These are phyloP conservation scores for Helicoverpa assulta DNA, from an alignment of 2,888 invertebrate genomes.

Conservation along the genomic window DNA sequence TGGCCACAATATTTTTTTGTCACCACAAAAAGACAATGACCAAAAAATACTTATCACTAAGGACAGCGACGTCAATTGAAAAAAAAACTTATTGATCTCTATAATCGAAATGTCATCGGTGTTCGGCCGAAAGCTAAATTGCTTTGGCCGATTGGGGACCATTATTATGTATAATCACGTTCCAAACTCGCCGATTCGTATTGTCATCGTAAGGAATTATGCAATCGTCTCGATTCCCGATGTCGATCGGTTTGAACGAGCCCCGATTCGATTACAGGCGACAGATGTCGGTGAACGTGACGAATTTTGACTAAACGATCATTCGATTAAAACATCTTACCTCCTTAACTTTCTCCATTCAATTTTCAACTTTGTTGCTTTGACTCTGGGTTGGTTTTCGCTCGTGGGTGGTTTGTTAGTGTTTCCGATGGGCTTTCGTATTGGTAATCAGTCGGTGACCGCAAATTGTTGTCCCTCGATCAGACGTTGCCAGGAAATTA, in stretches of 20 bases:
- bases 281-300: constrained; percentile 90
- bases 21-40: constrained; percentile 60
- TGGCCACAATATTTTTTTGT: constrained; percentile 40
- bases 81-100: constrained; percentile 73
- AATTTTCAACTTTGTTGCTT: constrained; percentile 54
- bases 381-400: constrained; percentile 61
- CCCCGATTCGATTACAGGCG: constrained; percentile 87
- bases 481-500: constrained; percentile 89
- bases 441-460: constrained; percentile 89
- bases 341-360: constrained; percentile 26
- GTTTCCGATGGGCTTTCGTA: constrained; percentile 79
- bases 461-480: constrained; percentile 90
- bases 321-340: constrained; percentile 68
- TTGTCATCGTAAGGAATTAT: constrained; percentile 89
- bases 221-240: constrained; percentile 83
- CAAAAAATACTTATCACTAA: constrained; percentile 62
- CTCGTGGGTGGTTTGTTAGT: constrained; percentile 59
- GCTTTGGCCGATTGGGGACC: constrained; percentile 76
- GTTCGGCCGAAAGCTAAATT: constrained; percentile 78
- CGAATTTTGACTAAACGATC: constrained; percentile 86
- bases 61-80: constrained; percentile 63
- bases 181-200: constrained; percentile 79
- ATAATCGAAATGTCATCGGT: constrained; percentile 83
- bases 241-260: constrained; percentile 80
- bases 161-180: constrained; percentile 84